These are phyloP conservation scores for Caenorhabditis japonica DNA, from an alignment of 2,888 invertebrate species.

Conservation along the genomic window DNA sequence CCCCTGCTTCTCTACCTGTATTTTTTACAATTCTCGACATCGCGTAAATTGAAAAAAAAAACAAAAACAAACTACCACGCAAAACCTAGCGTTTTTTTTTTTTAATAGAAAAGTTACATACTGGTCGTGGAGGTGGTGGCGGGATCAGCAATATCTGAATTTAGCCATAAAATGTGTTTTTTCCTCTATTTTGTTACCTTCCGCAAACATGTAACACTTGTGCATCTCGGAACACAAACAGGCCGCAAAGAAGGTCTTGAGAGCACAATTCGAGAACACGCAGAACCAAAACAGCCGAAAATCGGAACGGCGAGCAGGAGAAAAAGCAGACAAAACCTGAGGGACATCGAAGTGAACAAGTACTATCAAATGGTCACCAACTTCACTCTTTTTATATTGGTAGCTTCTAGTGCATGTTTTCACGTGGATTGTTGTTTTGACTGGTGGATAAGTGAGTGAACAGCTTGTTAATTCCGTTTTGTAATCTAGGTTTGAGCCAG, in stretches of 20 bases:
- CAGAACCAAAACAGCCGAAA: conserved; percentile 26
- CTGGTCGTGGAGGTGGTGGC: conserved; percentile 36
- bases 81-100: background rate
- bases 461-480: too few relatives aligned
- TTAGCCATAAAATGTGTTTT: background rate
- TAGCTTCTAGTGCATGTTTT: conserved; percentile 18
- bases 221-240: conserved; percentile 20
- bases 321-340: conserved; percentile 18
- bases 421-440: conserved; percentile 38
- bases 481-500: conserved; percentile 23
- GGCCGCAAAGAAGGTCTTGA: conserved; percentile 20
- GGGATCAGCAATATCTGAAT: conserved; percentile 32
- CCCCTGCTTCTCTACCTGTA: too few relatives aligned
- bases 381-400: conserved; percentile 39
- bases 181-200: conserved; percentile 3
- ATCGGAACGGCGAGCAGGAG: conserved; percentile 22
- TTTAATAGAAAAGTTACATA: background rate
- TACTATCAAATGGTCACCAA: conserved; percentile 4
- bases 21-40: too few relatives aligned
- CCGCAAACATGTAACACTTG: conserved; percentile 18
- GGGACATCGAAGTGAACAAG: conserved; percentile 10
- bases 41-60: too few relatives aligned
- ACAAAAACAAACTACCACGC: too few relatives aligned
- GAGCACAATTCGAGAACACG: conserved; percentile 21
- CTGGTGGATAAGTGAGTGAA: conserved; percentile 31